Base-by-base conservation (phyloP, 2,888 invertebrate species). In the Globia sparganii region DNA sequence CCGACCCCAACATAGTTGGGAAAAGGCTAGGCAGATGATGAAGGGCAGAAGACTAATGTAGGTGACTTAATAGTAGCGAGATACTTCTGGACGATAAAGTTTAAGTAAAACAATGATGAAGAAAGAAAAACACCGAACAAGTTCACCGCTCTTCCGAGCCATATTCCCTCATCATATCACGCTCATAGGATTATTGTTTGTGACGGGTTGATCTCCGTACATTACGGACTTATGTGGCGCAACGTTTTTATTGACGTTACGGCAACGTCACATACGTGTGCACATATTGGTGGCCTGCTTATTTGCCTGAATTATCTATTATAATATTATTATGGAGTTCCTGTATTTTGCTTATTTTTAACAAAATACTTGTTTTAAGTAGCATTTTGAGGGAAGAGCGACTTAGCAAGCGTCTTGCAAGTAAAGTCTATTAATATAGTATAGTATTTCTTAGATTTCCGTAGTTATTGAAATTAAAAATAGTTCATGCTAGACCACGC, bases 181-280 rank as follows among this genome's bases (percentile, higher is more conserved):
- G 76, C 83, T 81, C 87, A 81, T 80, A 81, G 87, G 90, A 89
- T 91, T 89, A 91, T 88, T 91, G 88, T 89, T 87, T 88, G 86
- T 86, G 91, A 91, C 89, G 88, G 86, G 73, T 81, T 88, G 91
- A 91, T 91, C 90, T 88, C 87, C 85, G 87, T 89, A 87, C 88
- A 88, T 90, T 88, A 89, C 73, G 89, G 89, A 89, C 90, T 90
- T 89, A 86, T 88, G 90, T 90, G 90, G 81, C 86, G 80, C 81
- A 72, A 86, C 81, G 84, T 88, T 92, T 92, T 91, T 92, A 91
- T 91, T 89, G 89, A 82, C 86, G 74, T 62, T 64, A 59, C 82
- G 77, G 87, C 85, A 82, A 87, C 78, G 78, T 85, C 83, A 82
- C 86, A 85, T 86, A 81, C 78, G 76, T 43, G 66, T 69, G 69